phyloP scores from a whole-genome alignment of 2,888 invertebrate species.

The Pecten maximus region DNA sequence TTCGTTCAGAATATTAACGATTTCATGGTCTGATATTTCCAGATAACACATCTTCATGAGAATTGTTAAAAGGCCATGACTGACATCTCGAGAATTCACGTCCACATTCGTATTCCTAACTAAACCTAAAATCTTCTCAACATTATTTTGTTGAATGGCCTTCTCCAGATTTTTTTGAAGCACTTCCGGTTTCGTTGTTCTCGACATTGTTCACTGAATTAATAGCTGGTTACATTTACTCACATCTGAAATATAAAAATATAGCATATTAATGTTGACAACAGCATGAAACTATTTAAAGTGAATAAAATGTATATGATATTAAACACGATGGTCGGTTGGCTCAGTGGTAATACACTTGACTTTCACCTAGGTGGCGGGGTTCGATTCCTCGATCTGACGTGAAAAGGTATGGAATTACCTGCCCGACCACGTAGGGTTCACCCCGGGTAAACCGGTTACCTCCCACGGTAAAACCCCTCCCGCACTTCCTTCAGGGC shows the following conservation, averaged over 20 bases:
- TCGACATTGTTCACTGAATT: not conserved
- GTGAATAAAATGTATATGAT: not conserved
- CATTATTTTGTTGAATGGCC: conserved; percentile 58
- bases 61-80: conserved; percentile 71
- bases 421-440: no score
- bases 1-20: conserved; percentile 58
- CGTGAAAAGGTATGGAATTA: no score
- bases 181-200: conserved; percentile 28
- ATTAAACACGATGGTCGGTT: no score
- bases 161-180: conserved; percentile 42
- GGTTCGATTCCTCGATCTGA: no score
- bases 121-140: conserved; percentile 53
- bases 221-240: not conserved
- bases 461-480: no score
- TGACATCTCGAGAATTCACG: conserved; percentile 69
- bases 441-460: no score
- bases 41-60: conserved; percentile 73
- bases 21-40: conserved; percentile 54
- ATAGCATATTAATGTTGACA: not conserved
- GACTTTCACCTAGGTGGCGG: no score
- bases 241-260: not conserved
- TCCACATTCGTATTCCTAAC: conserved; percentile 63
- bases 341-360: no score
- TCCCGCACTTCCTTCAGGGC: no score
- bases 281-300: not conserved